These are phyloP conservation scores for Gonatopus flavifemur DNA, from an alignment of 1,140 invertebrate genomes.

Conservation along the genomic window DNA sequence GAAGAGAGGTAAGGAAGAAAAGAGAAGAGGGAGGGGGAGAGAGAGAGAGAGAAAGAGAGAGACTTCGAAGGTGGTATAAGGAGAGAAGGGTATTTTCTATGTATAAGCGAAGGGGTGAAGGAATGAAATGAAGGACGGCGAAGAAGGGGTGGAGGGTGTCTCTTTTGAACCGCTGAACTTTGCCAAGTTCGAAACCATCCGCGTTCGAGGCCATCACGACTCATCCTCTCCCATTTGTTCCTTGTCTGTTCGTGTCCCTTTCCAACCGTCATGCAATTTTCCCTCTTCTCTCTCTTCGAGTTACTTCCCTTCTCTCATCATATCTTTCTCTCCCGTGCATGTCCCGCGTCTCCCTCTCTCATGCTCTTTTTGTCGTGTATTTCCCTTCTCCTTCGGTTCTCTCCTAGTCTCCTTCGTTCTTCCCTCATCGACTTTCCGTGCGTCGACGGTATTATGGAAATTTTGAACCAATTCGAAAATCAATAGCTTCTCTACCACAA, in stretches of 20 bases:
- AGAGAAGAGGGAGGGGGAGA: not conserved
- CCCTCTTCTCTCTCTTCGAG: slow-evolving; percentile 7
- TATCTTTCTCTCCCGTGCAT: not conserved
- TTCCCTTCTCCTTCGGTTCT: not conserved
- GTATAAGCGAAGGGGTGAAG: slow-evolving; percentile 26
- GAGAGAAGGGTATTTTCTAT: slow-evolving; percentile 18
- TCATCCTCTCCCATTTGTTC: slow-evolving; percentile 20
- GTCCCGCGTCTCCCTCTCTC: not conserved
- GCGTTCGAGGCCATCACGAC: slow-evolving; percentile 27
- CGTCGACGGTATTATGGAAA: slow-evolving; percentile 52
- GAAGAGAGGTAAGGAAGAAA: not conserved
- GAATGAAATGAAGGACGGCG: too few species aligned
- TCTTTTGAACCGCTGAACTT: slow-evolving; percentile 43
- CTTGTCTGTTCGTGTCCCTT: slow-evolving; percentile 7
- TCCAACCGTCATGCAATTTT: not conserved
- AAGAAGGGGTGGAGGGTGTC: slow-evolving; percentile 25
- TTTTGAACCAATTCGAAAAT: slow-evolving; percentile 58
- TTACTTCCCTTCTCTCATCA: not conserved
- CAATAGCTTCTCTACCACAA: slow-evolving; percentile 46
- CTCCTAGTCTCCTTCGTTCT: not conserved
- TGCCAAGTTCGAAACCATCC: slow-evolving; percentile 39
- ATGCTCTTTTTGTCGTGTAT: not conserved
- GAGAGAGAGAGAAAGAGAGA: not conserved
- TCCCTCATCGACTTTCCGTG: slow-evolving; percentile 1
- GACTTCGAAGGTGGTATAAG: not conserved